These are phyloP conservation scores for Artibeus jamaicensis DNA, from an alignment of 2,797 vertebrate species.

Conservation along the genomic window DNA sequence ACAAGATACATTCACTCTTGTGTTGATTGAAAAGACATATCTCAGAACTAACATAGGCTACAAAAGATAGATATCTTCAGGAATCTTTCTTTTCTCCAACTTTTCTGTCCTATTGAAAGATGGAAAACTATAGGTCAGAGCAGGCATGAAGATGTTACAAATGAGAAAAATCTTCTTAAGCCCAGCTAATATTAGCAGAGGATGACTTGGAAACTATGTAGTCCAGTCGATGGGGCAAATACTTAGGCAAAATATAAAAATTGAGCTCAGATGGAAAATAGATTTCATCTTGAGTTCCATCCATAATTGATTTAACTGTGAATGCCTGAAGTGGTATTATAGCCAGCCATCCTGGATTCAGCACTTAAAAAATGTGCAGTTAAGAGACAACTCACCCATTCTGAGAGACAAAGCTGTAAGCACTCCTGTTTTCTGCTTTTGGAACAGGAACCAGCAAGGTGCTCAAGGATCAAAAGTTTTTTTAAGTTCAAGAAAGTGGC, in stretches of 20 bases:
- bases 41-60: not conserved
- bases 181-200: not conserved
- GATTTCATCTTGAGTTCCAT: not conserved
- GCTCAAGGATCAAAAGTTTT: not conserved
- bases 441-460: not conserved
- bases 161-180: constrained; percentile 30
- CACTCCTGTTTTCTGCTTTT: not conserved
- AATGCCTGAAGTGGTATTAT: not conserved
- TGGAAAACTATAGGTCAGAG: not conserved
- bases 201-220: not conserved
- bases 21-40: constrained; percentile 41
- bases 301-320: not conserved
- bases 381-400: not conserved
- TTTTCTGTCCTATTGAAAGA: constrained; percentile 22
- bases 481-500: not conserved
- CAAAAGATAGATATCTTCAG: not conserved
- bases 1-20: not conserved
- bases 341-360: not conserved
- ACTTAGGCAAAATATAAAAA: not conserved
- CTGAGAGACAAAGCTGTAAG: not conserved
- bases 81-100: not conserved
- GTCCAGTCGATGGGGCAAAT: not conserved
- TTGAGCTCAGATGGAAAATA: not conserved
- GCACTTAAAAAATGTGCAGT: not conserved
- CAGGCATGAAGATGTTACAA: not conserved